Conservation (phyloP, 2,113 vertebrate genomes). For the Pseudopipra pipra region DNA sequence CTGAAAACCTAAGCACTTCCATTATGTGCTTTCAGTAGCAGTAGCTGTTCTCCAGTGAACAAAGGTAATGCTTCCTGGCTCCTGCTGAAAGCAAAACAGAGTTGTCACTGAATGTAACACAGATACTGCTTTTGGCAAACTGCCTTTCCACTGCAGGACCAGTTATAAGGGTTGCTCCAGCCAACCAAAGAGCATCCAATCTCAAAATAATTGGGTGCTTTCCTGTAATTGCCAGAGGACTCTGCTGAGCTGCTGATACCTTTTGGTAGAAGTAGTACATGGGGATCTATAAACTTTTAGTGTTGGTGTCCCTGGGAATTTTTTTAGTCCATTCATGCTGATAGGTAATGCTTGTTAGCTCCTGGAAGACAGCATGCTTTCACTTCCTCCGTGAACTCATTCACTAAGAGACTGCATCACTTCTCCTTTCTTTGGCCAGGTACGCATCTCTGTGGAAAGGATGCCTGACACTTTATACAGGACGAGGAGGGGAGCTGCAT, state of each 20-base stretch:
- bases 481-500: constrained; percentile 94
- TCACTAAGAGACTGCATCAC: neutral
- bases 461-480: constrained; percentile 95
- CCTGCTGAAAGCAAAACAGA: neutral
- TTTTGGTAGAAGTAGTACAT: neutral
- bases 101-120: neutral
- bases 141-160: neutral
- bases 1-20: neutral
- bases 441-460: constrained; percentile 99
- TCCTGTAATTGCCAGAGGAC: neutral
- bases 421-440: constrained; percentile 63
- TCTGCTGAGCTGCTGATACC: neutral
- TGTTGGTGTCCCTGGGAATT: neutral
- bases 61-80: neutral
- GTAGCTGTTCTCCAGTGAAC: neutral
- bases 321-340: neutral
- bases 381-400: neutral
- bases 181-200: neutral
- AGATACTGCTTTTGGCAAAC: constrained; percentile 1
- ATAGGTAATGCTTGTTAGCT: neutral
- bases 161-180: neutral
- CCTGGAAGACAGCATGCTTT: neutral
- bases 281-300: neutral
- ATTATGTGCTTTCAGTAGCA: neutral
- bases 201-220: neutral